Conservation (phyloP, 2,888 invertebrate genomes). For the Electrophaes corylata region DNA sequence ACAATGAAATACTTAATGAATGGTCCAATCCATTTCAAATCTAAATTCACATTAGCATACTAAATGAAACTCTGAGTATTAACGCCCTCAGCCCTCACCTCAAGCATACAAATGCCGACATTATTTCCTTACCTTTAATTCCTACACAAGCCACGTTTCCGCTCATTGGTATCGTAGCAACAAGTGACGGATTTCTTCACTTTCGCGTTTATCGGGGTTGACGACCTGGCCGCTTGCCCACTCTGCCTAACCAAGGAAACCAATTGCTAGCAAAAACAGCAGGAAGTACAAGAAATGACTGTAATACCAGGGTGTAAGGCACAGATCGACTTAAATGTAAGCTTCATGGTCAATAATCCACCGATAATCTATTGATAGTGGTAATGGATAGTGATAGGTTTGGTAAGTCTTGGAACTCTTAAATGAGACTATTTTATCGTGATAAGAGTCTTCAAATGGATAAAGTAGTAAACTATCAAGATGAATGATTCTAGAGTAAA, state of each 20-base stretch:
- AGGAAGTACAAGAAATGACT: constrained; percentile 28
- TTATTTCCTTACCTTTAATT: constrained; percentile 48
- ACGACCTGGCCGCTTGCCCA: constrained; percentile 56
- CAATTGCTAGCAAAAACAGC: constrained; percentile 46
- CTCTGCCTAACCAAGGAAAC: constrained; percentile 46
- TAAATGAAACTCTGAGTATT: constrained; percentile 31
- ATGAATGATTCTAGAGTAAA: neutral
- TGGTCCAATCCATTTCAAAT: constrained; percentile 29
- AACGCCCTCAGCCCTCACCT: constrained; percentile 4
- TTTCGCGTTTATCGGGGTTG: constrained; percentile 63
- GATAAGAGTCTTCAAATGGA: neutral
- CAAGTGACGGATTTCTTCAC: constrained; percentile 76
- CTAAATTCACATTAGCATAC: constrained; percentile 38
- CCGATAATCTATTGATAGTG: constrained; percentile 50
- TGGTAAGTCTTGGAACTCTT: constrained; percentile 13
- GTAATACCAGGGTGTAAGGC: constrained; percentile 37
- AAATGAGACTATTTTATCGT: neutral
- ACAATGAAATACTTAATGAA: constrained; percentile 24
- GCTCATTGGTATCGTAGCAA: constrained; percentile 60
- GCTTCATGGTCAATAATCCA: constrained; percentile 26
- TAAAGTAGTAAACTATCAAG: neutral
- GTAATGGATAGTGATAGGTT: constrained; percentile 39
- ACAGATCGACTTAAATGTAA: constrained; percentile 18
- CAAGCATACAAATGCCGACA: constrained; percentile 50
- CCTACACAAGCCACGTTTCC: constrained; percentile 55